Evolutionary conservation across 2,888 invertebrate species (phyloP).

Genomic region (Lymantria monacha): DNA sequence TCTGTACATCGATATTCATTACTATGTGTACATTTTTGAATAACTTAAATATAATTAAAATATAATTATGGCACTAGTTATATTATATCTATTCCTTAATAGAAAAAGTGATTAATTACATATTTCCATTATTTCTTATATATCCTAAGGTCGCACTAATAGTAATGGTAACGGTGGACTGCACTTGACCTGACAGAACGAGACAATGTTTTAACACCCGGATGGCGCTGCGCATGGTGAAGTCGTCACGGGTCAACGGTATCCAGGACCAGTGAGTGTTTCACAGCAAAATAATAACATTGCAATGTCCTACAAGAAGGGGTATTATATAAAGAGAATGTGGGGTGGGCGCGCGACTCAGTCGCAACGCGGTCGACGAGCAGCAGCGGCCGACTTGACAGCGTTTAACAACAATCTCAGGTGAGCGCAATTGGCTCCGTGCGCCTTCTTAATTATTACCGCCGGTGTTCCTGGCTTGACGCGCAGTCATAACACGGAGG

Average conservation of each 20-base stretch:
- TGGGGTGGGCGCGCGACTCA: constrained; percentile 61
- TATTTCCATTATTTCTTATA: not conserved
- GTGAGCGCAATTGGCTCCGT: constrained; percentile 40
- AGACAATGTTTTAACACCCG: constrained; percentile 39
- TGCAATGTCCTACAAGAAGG: constrained; percentile 54
- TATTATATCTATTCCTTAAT: not conserved
- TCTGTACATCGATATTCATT: too few species aligned
- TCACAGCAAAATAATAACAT: constrained; percentile 48
- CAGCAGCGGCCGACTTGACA: constrained; percentile 43
- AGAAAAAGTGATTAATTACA: not conserved
- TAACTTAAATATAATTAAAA: too few species aligned
- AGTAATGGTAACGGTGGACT: constrained; percentile 6
- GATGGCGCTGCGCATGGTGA: constrained; percentile 26
- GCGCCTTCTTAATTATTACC: constrained; percentile 31
- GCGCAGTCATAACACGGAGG: constrained; percentile 36
- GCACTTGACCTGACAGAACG: constrained; percentile 37
- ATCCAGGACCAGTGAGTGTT: constrained; percentile 48
- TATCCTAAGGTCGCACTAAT: not conserved
- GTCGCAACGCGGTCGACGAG: constrained; percentile 59
- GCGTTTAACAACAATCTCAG: constrained; percentile 30
- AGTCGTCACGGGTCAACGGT: constrained; percentile 51
- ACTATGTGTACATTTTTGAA: too few species aligned
- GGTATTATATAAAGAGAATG: constrained; percentile 72
- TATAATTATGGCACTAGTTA: too few species aligned
- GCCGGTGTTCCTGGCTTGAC: constrained; percentile 30